A percentile compares a stretch with the other conserved stretches of the same genome.
Conservation (phyloP, 2,113 vertebrate genomes). For the Trachemys scripta region DNA sequence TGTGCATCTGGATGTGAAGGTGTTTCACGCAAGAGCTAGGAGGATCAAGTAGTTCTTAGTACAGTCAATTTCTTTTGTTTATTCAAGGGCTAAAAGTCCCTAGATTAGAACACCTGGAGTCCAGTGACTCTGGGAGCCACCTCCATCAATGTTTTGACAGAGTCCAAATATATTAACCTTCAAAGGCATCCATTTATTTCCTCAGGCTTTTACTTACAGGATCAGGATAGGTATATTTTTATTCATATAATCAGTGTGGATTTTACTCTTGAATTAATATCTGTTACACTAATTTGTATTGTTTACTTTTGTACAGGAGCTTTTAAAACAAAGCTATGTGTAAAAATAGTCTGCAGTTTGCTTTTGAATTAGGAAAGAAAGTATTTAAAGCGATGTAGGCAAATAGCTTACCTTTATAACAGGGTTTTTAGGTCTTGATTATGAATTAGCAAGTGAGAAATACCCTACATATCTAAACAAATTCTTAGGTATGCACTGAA, state of each 20-base stretch:
- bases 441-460: not conserved
- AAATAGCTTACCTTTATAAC: not conserved
- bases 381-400: not conserved
- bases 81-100: not conserved
- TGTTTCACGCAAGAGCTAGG: not conserved
- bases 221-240: not conserved
- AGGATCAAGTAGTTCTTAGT: conserved; percentile 2
- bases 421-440: not conserved
- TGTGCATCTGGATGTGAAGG: not conserved
- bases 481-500: not conserved
- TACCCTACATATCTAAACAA: not conserved
- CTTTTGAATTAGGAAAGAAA: not conserved
- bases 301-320: not conserved
- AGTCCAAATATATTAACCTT: conserved; percentile 25
- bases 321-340: not conserved
- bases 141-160: conserved; percentile 9
- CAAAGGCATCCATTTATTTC: not conserved
- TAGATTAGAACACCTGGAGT: conserved; percentile 9
- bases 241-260: not conserved
- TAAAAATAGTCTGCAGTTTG: not conserved
- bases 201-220: not conserved
- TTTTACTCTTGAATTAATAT: not conserved
- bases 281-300: not conserved
- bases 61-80: not conserved
- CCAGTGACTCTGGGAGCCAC: conserved; percentile 1